Evolutionary conservation across 2,888 invertebrate species (phyloP).

Genomic region (Coremacera marginata): DNA sequence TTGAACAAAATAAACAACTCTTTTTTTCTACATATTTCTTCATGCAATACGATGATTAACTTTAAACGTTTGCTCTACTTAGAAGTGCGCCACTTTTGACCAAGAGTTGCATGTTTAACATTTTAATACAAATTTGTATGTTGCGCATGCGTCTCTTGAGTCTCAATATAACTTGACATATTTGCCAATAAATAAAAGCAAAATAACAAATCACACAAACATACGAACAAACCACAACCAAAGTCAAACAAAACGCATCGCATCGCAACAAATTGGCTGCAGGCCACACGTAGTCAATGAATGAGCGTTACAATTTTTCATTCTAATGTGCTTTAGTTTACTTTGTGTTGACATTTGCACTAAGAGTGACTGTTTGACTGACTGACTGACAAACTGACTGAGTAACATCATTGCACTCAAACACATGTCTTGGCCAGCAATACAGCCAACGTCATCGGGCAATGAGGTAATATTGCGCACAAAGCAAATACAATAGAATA

Average conservation of each 20-base stretch:
- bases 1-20: too few species aligned
- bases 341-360: constrained; percentile 5
- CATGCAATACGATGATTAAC: neutral
- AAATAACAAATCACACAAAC: neutral
- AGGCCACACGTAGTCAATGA: constrained; percentile 26
- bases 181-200: constrained; percentile 21
- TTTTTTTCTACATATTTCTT: too few species aligned
- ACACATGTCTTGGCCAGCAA: too few species aligned
- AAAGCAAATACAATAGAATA: too few species aligned
- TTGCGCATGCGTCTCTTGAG: constrained; percentile 15
- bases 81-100: constrained; percentile 2
- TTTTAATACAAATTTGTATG: neutral
- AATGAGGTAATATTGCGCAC: too few species aligned
- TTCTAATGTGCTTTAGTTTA: constrained; percentile 28
- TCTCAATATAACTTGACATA: constrained; percentile 16
- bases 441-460: too few species aligned
- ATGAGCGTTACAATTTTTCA: constrained; percentile 35
- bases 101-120: constrained; percentile 8
- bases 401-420: neutral
- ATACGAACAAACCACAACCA: constrained; percentile 9
- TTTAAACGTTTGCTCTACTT: constrained; percentile 20
- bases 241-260: constrained; percentile 39
- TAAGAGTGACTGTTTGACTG: constrained; percentile 25
- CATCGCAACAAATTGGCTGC: constrained; percentile 49
- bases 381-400: constrained; percentile 13